Conservation (phyloP, 2,888 invertebrate species). For the Caenorhabditis virilis region DNA sequence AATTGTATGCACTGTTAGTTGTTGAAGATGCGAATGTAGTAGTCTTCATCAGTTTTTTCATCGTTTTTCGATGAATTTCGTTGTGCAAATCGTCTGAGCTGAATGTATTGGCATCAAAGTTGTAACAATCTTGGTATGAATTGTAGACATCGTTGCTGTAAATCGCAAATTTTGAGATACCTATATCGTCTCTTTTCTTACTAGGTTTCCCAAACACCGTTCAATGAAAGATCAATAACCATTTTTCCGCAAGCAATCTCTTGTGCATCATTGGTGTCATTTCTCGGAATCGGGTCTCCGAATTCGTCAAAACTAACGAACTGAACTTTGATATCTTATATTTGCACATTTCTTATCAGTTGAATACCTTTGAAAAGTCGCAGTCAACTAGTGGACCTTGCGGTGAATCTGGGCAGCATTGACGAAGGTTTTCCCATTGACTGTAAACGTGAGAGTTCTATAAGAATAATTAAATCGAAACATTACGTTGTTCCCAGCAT, state of each 20-base stretch:
- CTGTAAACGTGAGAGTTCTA: not conserved
- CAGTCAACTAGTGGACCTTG: conserved; percentile 45
- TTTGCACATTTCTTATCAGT: not conserved
- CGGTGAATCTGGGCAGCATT: conserved; percentile 43
- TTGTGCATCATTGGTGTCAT: conserved; percentile 21
- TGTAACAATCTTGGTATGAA: conserved; percentile 56
- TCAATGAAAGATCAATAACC: conserved; percentile 39
- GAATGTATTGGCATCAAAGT: conserved; percentile 20
- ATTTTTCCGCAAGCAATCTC: conserved; percentile 42
- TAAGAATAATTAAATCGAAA: not conserved
- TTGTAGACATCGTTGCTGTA: conserved; percentile 58
- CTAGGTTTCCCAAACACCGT: conserved; percentile 48
- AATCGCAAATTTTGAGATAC: not conserved
- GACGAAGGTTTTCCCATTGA: conserved; percentile 42
- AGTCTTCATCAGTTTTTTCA: conserved; percentile 34
- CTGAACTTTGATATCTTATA: conserved; percentile 3
- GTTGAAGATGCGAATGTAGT: conserved; percentile 1
- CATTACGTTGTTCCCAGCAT: conserved; percentile 54
- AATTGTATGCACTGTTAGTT: conserved; percentile 14
- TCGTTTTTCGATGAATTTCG: conserved; percentile 21
- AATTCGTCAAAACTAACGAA: conserved; percentile 30
- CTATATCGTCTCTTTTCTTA: conserved; percentile 3
- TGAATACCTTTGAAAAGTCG: conserved; percentile 42
- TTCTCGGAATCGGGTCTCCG: conserved; percentile 36
- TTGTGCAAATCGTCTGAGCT: conserved; percentile 10